Base-by-base conservation (phyloP, 2,113 vertebrate genomes). In the Erythrolamprus reginae region DNA sequence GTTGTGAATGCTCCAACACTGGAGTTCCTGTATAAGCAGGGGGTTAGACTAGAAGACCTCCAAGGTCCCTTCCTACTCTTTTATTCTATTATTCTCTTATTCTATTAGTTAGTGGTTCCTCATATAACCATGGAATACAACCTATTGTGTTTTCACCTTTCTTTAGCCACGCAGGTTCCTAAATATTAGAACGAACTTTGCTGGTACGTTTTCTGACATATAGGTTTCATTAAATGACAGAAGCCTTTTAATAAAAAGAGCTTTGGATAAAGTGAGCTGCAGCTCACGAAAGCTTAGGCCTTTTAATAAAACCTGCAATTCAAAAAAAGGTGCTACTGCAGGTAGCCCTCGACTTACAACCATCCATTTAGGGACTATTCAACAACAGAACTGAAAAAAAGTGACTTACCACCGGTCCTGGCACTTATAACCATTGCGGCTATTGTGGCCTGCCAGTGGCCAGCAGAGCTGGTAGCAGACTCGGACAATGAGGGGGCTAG, bases 361-460 rank as follows among this genome's bases (percentile, higher is more conserved):
- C 24, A 13, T 28, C 13, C 58, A 4, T 61, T n/a, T 2, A 61
- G 26, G 4, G 55, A 56, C 23, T 6, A 10, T n/a, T 61, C 58
- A n/a, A 61, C 10, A 12, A n/a, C 58, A 4, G 10, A 10, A 1
- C 58, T 28, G 28, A 13, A 13, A 13, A 61, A 61, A 28, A 61
- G 26, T 0, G 4, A 12, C 26, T 4, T 13, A 2, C n/a, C n/a
- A 13, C 1, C 0, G 26, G 8, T 28, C 6, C 23, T 56, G 2
- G 5, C 21, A 24, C 53, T 23, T 17, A 24, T 4, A 1, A 24
- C 53, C 53, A 2, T 12, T 28, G 56, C 9, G 26, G 56, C 56
- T 47, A 6, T 47, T 47, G 47, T 47, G 47, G 47, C 47, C 47
- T 6, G 47, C 47, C 47, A 47, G 47, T 6, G 47, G 47, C 47